These are phyloP conservation scores for Platysternon megacephalum DNA, from an alignment of 2,113 vertebrate species.

Conservation along the genomic window DNA sequence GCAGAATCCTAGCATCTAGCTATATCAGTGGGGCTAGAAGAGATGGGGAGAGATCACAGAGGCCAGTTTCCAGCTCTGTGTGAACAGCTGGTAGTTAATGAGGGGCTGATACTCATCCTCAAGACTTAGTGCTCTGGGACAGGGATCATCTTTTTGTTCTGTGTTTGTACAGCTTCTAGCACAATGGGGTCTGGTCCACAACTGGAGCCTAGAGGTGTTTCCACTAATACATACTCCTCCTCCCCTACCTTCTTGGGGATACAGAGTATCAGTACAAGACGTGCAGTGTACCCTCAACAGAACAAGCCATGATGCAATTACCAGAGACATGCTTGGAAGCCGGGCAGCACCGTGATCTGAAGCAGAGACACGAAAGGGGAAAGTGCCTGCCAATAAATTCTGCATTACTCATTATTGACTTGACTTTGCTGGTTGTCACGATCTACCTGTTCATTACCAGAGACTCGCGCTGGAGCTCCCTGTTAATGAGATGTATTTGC, in stretches of 20 bases:
- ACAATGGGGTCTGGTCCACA: background rate
- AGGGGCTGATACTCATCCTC: background rate
- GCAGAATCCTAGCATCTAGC: background rate
- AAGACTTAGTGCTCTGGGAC: background rate
- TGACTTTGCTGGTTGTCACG: background rate
- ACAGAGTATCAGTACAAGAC: background rate
- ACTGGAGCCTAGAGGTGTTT: background rate
- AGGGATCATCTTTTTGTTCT: background rate
- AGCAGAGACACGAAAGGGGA: background rate
- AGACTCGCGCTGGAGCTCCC: background rate
- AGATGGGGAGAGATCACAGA: background rate
- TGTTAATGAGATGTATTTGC: background rate
- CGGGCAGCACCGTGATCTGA: background rate
- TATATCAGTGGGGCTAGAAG: background rate
- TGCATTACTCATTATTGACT: background rate
- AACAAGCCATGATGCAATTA: background rate
- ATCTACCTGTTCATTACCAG: background rate
- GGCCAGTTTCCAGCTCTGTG: background rate
- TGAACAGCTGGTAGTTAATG: background rate
- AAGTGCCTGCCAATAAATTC: background rate
- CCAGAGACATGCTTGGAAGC: background rate
- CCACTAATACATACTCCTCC: background rate
- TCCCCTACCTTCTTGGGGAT: background rate
- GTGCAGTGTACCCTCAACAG: background rate
- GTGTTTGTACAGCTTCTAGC: background rate